Evolutionary conservation across 2,797 vertebrate genomes (phyloP), one percentile per base, ranked within the genome.

Genomic region (Ceryle rudis): DNA sequence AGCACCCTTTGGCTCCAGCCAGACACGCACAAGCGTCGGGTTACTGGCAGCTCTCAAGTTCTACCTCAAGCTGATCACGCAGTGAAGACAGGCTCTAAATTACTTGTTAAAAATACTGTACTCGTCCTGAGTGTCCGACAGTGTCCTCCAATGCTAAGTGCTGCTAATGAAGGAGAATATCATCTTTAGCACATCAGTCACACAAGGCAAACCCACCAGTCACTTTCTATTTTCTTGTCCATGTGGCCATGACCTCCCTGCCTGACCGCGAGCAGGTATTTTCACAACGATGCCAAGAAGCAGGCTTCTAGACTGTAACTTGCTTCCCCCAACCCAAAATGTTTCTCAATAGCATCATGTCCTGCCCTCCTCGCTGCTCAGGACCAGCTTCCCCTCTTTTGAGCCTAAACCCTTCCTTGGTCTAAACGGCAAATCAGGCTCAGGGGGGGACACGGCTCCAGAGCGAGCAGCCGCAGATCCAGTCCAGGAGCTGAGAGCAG

Each of bases 141-240:
- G 75, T 14, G 80, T 94, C 91, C 87, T 91, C 82, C 88, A 93
- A 13, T 8, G 1, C 41, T 90, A 94, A 95, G 71, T 60, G 70
- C 93, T 79, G 62, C 74, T 96, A 83, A 95, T 73, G 84, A 96
- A 96, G 80, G 92, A 89, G 81, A 90, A 67, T 81, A 69, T 75
- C 54, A 85, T 81, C 97, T 89, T 93, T 54, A 97, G 89, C 92
- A 41, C 13, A 93, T 93, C 91, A 91, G 89, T 84, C 91, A 93
- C 64, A 49, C 19, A 60, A 73, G 70, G 65, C 90, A 86, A 93
- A 95, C 93, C 93, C 82, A 72, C 66, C 86, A 90, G 85, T 78
- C 92, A 89, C 80, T 89, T 9, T 73, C 35, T 79, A 7, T 89
- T 92, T 78, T 81, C 89, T 88, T 49, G 83, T 29, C 61, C 67